Evolutionary conservation across 2,797 vertebrate species (phyloP).

Genomic region (Gephyroberyx darwinii): DNA sequence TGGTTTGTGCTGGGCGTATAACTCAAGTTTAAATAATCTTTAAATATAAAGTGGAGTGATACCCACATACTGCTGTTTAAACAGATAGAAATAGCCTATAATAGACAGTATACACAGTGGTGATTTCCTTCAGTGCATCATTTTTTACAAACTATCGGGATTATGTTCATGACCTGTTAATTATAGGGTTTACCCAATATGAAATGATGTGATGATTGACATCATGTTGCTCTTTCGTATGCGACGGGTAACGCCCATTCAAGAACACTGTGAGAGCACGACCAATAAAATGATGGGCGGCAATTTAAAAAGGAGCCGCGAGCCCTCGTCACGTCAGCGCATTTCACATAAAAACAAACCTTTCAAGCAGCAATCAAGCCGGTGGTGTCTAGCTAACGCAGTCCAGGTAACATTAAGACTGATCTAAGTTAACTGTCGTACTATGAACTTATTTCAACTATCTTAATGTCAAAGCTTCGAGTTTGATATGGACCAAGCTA

Average conservation of each 20-base stretch:
- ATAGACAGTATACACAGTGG: too few relatives aligned
- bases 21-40: too few relatives aligned
- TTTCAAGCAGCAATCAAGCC: rapidly evolving
- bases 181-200: too few relatives aligned
- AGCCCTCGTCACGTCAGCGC: rapidly evolving
- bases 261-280: not conserved
- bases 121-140: too few relatives aligned
- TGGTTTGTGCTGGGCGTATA: too few relatives aligned
- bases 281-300: conserved; percentile 61
- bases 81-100: too few relatives aligned
- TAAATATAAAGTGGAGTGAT: too few relatives aligned
- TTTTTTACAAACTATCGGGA: too few relatives aligned
- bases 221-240: not conserved
- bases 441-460: not conserved
- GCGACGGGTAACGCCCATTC: conserved; percentile 35
- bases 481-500: not conserved
- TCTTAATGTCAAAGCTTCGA: not conserved
- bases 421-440: not conserved
- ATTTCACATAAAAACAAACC: conserved; percentile 23
- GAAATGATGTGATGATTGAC: too few relatives aligned
- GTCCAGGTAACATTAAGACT: conserved; percentile 16
- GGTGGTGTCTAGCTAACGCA: not conserved
- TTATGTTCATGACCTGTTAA: too few relatives aligned
- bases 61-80: too few relatives aligned
- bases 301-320: conserved; percentile 71